Conservation (phyloP, 2,888 invertebrate genomes). For the Dione juno region DNA sequence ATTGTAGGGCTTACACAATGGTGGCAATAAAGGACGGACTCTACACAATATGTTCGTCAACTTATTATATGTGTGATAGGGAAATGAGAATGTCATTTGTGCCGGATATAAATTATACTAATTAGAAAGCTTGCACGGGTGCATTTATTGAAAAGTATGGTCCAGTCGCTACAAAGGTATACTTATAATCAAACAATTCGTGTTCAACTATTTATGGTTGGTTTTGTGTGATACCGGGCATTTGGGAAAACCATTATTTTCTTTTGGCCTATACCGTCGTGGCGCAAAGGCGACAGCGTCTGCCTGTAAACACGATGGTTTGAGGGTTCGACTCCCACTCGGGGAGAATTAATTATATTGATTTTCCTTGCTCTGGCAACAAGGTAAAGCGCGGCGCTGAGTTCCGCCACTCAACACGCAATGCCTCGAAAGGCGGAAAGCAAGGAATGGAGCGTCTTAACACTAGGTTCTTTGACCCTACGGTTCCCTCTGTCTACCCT, state of each 20-base stretch:
- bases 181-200: slow-evolving; percentile 22
- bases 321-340: too few species aligned
- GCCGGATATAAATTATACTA: slow-evolving; percentile 66
- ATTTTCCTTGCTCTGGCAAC: too few species aligned
- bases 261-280: neutral
- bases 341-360: too few species aligned
- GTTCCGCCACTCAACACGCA: too few species aligned
- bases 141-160: slow-evolving; percentile 26
- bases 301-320: too few species aligned
- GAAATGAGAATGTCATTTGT: slow-evolving; percentile 52
- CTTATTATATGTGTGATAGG: slow-evolving; percentile 47
- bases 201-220: slow-evolving; percentile 20
- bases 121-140: slow-evolving; percentile 54
- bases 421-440: too few species aligned
- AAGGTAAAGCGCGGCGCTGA: too few species aligned
- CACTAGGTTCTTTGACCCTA: too few species aligned
- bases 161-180: slow-evolving; percentile 30
- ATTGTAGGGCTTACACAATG: slow-evolving; percentile 49
- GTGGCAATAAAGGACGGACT: slow-evolving; percentile 50
- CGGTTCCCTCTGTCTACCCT: too few species aligned
- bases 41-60: slow-evolving; percentile 39
- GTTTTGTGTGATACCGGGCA: slow-evolving; percentile 34
- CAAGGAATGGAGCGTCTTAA: too few species aligned
- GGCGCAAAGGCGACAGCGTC: too few species aligned
- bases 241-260: neutral